Evolutionary conservation across 2,888 invertebrate genomes (phyloP).

Genomic region (Epinotia nisella): DNA sequence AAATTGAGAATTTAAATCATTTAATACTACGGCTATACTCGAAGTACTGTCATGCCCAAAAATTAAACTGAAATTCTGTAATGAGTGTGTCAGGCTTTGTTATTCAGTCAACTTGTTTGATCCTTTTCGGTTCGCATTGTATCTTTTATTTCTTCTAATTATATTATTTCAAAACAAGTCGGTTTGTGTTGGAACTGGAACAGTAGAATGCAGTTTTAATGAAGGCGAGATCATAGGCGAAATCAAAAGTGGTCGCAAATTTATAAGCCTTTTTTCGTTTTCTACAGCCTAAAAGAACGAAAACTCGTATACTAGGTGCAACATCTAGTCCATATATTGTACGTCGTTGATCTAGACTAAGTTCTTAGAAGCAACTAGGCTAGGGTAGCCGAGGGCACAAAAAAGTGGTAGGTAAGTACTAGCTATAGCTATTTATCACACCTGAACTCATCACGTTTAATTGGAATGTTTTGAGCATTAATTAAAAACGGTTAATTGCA

Average conservation of each 20-base stretch:
- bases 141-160: too few relatives aligned
- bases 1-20: too few relatives aligned
- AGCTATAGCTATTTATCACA: not conserved
- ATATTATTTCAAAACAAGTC: too few relatives aligned
- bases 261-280: not conserved
- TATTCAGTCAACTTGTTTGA: too few relatives aligned
- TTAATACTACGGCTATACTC: too few relatives aligned
- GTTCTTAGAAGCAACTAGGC: not conserved
- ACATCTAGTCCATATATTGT: not conserved
- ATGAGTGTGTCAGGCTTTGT: too few relatives aligned
- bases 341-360: not conserved
- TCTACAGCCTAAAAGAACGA: not conserved
- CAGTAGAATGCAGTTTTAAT: not conserved
- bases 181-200: too few relatives aligned
- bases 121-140: too few relatives aligned
- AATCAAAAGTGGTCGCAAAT: too few relatives aligned
- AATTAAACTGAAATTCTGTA: too few relatives aligned
- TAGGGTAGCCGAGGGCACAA: not conserved
- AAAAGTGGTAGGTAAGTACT: not conserved
- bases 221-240: too few relatives aligned
- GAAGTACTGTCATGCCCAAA: too few relatives aligned
- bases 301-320: not conserved
- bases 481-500: slow-evolving; percentile 57
- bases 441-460: not conserved
- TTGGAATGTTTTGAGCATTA: slow-evolving; percentile 43